Conservation (phyloP, 2,113 vertebrate species). For the Numida meleagris region DNA sequence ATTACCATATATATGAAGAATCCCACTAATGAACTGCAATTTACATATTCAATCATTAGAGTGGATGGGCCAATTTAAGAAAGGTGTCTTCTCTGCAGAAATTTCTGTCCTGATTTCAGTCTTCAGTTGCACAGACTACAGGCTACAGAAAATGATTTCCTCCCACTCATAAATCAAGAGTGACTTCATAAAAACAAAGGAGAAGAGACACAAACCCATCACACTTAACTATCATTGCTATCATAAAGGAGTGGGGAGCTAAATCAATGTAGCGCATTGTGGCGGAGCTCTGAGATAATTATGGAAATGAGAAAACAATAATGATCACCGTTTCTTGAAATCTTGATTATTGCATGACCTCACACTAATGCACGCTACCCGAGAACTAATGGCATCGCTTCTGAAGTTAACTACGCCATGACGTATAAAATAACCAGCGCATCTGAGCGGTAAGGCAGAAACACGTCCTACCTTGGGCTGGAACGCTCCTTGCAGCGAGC, state of each 20-base stretch:
- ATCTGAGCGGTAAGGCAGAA: neutral
- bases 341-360: conserved; percentile 19
- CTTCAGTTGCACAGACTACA: neutral
- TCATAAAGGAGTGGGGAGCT: neutral
- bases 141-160: neutral
- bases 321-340: neutral
- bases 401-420: neutral
- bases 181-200: conserved; percentile 23
- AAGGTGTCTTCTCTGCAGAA: conserved; percentile 43
- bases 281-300: neutral
- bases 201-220: neutral
- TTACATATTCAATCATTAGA: conserved; percentile 80
- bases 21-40: conserved; percentile 80
- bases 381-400: neutral
- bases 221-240: neutral
- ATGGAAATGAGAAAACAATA: conserved; percentile 32
- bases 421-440: rapidly evolving
- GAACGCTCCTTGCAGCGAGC: conserved; percentile 97
- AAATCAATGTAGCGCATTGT: neutral
- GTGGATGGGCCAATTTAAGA: conserved; percentile 71
- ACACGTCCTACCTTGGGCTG: conserved; percentile 89
- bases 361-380: neutral
- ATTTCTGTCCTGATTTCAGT: conserved; percentile 30
- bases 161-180: neutral
- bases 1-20: conserved; percentile 82